Percentiles rank a stretch among this genome's conserved stretches.
Evolutionary conservation across 2,888 invertebrate species (phyloP).

Genomic region (Sepioteuthis lessoniana): DNA sequence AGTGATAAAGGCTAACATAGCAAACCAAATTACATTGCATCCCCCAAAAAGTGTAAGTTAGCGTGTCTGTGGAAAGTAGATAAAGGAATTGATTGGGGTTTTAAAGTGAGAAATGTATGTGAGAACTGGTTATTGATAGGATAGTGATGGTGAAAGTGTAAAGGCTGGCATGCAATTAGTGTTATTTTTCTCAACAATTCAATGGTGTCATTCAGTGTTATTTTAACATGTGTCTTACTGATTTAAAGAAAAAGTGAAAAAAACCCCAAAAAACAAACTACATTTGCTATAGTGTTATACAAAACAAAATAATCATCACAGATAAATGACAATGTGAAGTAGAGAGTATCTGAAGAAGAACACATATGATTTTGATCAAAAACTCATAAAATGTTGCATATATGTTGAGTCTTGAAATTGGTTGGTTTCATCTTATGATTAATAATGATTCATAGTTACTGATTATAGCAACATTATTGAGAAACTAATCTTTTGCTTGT

Average conservation of each 20-base stretch:
- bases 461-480: neutral
- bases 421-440: neutral
- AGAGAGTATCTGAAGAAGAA: slow-evolving; percentile 2
- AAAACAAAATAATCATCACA: neutral
- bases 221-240: neutral
- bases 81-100: neutral
- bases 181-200: neutral
- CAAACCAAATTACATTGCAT: neutral
- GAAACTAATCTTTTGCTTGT: neutral
- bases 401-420: neutral
- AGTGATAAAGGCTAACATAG: neutral
- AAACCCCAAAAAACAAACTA: neutral
- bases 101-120: neutral
- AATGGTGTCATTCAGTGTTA: slow-evolving; percentile 23
- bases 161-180: slow-evolving; percentile 20
- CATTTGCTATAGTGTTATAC: neutral
- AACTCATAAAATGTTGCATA: neutral
- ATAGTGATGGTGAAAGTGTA: slow-evolving; percentile 1
- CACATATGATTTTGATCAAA: neutral
- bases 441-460: neutral
- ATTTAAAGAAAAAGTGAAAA: neutral
- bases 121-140: neutral
- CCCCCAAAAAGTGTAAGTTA: neutral
- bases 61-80: neutral
- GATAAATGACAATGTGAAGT: neutral